Evolutionary conservation across 2,113 vertebrate species (phyloP).

Genomic region (Cyprinus carpio): DNA sequence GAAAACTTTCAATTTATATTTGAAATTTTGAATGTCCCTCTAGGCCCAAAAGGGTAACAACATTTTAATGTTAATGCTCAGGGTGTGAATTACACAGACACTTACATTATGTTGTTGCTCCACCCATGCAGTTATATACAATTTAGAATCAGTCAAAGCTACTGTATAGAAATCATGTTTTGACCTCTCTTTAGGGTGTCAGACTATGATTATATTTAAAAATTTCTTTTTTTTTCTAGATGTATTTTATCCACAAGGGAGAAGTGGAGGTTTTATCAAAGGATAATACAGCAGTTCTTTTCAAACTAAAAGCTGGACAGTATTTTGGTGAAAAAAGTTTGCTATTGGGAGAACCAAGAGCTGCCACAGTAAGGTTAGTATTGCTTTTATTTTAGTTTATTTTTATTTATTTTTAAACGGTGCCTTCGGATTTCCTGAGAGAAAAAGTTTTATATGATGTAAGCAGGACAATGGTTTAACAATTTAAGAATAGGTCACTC

Average conservation of each 20-base stretch:
- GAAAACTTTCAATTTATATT: too few relatives aligned
- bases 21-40: too few relatives aligned
- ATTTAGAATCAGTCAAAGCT: background rate
- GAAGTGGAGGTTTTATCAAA: slow-evolving; percentile 48
- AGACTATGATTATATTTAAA: background rate
- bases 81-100: background rate
- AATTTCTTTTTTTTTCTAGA: slow-evolving; percentile 35
- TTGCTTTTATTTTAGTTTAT: background rate
- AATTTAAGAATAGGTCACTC: too few relatives aligned
- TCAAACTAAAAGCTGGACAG: slow-evolving; percentile 46
- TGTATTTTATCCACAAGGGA: slow-evolving; percentile 56
- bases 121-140: too few relatives aligned
- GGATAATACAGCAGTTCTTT: slow-evolving; percentile 19
- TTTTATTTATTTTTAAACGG: background rate
- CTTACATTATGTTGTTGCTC: background rate
- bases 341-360: slow-evolving; percentile 43
- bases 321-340: slow-evolving; percentile 54
- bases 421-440: background rate
- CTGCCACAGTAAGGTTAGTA: slow-evolving; percentile 46
- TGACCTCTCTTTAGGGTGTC: too few relatives aligned
- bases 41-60: background rate
- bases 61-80: background rate
- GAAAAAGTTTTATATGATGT: background rate
- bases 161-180: background rate
- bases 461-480: too few relatives aligned